phyloP scores from a whole-genome alignment of 2,113 vertebrate genomes.

The Phainopepla nitens region DNA sequence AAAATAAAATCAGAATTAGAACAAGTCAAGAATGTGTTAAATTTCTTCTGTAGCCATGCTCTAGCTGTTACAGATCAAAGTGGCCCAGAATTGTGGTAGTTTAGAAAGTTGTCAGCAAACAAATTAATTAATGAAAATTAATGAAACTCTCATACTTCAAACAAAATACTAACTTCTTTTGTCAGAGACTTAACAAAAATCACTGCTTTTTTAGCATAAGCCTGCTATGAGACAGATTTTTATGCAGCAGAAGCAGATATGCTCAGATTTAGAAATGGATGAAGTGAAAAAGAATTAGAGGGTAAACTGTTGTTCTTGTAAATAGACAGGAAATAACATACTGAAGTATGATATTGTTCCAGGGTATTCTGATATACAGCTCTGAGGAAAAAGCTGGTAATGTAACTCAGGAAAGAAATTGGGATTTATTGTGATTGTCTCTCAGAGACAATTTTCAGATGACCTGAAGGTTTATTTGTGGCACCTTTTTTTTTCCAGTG shows the following conservation, averaged over 20 bases:
- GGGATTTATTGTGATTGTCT: not conserved
- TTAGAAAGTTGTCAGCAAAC: not conserved
- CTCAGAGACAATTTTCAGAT: not conserved
- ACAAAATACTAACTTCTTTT: not conserved
- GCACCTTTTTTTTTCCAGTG: not conserved
- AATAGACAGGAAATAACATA: not conserved
- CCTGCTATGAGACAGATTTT: not conserved
- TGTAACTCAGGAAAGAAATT: not conserved
- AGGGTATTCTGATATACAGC: not conserved
- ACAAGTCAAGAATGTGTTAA: not conserved
- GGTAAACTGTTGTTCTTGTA: constrained; percentile 6
- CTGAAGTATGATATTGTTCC: not conserved
- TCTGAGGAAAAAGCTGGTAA: not conserved
- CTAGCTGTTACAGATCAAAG: not conserved
- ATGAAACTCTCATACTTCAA: not conserved
- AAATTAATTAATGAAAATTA: not conserved
- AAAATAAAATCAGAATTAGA: not conserved
- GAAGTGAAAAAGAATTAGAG: constrained; percentile 3
- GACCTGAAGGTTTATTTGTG: not conserved
- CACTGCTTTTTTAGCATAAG: not conserved
- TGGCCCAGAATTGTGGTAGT: not conserved
- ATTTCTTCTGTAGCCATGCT: not conserved
- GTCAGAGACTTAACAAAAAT: constrained; percentile 9
- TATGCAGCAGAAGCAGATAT: constrained; percentile 9
- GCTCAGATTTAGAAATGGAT: constrained; percentile 6